These are phyloP conservation scores for Epinotia brunnichana DNA, from an alignment of 2,888 invertebrate species.

Conservation along the genomic window DNA sequence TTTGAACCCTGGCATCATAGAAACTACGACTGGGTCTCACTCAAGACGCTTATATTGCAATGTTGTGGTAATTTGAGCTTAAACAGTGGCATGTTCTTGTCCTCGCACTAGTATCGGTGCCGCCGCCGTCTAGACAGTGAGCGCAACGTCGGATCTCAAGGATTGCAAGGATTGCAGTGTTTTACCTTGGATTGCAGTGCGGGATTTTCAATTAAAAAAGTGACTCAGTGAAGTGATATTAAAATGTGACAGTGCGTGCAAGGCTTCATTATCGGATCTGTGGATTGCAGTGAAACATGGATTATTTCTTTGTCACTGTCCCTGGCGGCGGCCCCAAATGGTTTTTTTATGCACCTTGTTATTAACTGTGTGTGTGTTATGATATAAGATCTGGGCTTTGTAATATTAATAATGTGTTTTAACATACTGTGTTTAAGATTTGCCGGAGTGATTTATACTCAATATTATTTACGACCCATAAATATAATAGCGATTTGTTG, in stretches of 20 bases:
- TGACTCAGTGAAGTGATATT: slow-evolving; percentile 73
- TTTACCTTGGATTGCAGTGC: slow-evolving; percentile 80
- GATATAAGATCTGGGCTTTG: slow-evolving; percentile 27
- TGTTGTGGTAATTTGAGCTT: slow-evolving; percentile 53
- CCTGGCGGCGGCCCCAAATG: slow-evolving; percentile 77
- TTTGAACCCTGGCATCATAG: slow-evolving; percentile 42
- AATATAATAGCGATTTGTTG: background rate
- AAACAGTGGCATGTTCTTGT: slow-evolving; percentile 60
- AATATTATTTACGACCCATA: background rate
- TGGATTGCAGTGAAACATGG: slow-evolving; percentile 53
- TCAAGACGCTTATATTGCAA: slow-evolving; percentile 55
- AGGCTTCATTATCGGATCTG: slow-evolving; percentile 57
- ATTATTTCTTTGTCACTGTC: slow-evolving; percentile 57
- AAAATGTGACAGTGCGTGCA: slow-evolving; percentile 70
- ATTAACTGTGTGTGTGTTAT: slow-evolving; percentile 66
- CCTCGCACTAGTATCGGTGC: slow-evolving; percentile 66
- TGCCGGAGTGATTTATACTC: background rate
- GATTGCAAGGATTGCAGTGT: slow-evolving; percentile 79
- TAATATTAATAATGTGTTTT: slow-evolving; percentile 11
- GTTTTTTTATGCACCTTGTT: slow-evolving; percentile 72
- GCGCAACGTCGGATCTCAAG: slow-evolving; percentile 52
- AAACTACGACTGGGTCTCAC: slow-evolving; percentile 21
- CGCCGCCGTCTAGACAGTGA: slow-evolving; percentile 74
- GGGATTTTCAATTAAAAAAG: slow-evolving; percentile 65
- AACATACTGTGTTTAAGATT: slow-evolving; percentile 14